Conservation (phyloP, 2,888 invertebrate genomes). For the Hartigia nigra region DNA sequence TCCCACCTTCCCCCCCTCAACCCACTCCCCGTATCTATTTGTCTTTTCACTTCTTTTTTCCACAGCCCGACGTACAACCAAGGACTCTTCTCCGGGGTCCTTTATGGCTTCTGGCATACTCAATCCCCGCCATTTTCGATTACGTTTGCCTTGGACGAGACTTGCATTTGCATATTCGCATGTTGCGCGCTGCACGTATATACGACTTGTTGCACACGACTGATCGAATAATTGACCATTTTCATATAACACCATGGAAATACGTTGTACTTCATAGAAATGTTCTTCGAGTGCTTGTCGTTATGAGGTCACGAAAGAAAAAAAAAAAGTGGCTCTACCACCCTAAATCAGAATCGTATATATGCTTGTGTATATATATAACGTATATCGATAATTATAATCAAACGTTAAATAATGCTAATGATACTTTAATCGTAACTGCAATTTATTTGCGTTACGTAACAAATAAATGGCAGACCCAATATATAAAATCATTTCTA, state of each 20-base stretch:
- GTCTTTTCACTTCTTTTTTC: background rate
- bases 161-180: background rate
- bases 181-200: background rate
- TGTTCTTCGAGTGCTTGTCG: background rate
- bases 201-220: background rate
- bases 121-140: constrained; percentile 30
- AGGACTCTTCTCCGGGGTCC: background rate
- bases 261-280: background rate
- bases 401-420: background rate
- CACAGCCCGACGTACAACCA: background rate
- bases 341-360: no score
- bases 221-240: background rate
- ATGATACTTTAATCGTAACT: background rate
- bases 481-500: background rate
- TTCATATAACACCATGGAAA: no score
- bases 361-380: no score
- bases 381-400: background rate
- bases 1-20: constrained; percentile 12
- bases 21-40: background rate
- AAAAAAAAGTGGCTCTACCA: no score
- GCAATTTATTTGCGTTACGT: background rate
- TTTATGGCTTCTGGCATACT: constrained; percentile 29
- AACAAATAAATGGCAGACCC: background rate
- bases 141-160: constrained; percentile 9
- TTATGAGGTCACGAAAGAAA: no score